Base-by-base conservation (phyloP, 2,113 vertebrate species). In the Pygathrix nemaeus region DNA sequence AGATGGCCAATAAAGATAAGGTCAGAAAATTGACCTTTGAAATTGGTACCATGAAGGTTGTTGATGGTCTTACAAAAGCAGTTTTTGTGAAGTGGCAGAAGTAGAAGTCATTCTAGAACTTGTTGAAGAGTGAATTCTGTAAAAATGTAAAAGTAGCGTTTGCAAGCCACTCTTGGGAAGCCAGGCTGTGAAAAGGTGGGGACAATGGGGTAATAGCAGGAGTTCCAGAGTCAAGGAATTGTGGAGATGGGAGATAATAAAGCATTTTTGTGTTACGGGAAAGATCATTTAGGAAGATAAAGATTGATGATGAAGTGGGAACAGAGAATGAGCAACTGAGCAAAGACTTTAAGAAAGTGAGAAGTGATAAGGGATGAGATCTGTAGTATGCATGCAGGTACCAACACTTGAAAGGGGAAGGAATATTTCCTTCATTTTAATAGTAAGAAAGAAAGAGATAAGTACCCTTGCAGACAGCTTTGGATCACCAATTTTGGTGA, bases 21-120 rank as follows among this genome's bases (percentile, higher is more conserved):
- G 18, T 78, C n/a, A 94, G 35, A 90, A 78, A 87, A 48, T 30
- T 23, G 7, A 5, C 18, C 18, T 95, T 95, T 89, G 75, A 90
- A 90, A 90, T 25, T 32, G 14, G n/a, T 61, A 30, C 48, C 20
- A 1, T 52, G 40, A 94, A 79, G 25, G 32, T 17, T 64, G 30
- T 30, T 79, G 68, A n/a, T 66, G 55, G 7, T 68, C 81, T 92
- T 88, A 87, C 8, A 16, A 68, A 93, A 90, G 13, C 55, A 38
- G 8, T 45, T 21, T 32, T 5, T 14, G 5, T 30, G 16, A 52
- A 43, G 17, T 0, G 6, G 20, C n/a, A 72, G 27, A 2, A 8
- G 10, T 8, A 4, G 45, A 68, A 50, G 23, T 5, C 61, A 68
- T 66, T 48, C 35, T 48, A 43, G 52, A 82, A 48, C 40, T 25